A percentile compares a stretch with the other conserved stretches of the same genome.
Conservation (phyloP, 2,113 vertebrate genomes). For the Anolis carolinensis region DNA sequence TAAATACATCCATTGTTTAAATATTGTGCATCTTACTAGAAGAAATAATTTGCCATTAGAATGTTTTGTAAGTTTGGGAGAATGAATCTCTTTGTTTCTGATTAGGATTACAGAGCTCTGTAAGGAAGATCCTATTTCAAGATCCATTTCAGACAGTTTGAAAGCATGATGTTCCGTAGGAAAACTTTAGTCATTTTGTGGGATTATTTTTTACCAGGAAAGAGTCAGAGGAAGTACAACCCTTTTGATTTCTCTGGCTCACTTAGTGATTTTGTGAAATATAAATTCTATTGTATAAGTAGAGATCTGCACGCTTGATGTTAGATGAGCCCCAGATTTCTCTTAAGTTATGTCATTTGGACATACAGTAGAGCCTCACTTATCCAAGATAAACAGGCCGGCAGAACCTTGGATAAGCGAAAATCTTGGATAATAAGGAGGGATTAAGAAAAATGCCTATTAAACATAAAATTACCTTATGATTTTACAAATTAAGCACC, state of each 20-base stretch:
- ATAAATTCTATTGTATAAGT: too few species aligned
- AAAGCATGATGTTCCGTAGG: neutral
- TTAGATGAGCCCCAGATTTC: too few species aligned
- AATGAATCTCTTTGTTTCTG: neutral
- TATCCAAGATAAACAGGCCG: too few species aligned
- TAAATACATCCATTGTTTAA: too few species aligned
- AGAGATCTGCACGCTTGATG: too few species aligned
- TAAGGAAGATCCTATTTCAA: neutral
- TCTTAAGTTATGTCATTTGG: too few species aligned
- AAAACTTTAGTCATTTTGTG: neutral
- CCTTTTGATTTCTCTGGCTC: neutral
- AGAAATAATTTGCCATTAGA: neutral
- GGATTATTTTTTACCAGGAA: neutral
- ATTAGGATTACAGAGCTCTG: neutral
- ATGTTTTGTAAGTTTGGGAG: neutral
- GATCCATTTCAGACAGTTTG: neutral
- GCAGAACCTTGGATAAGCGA: too few species aligned
- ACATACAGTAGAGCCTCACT: too few species aligned
- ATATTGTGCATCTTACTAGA: neutral
- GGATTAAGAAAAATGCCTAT: too few species aligned
- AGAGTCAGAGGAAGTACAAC: neutral
- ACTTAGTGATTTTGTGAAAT: neutral
- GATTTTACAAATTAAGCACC: too few species aligned
- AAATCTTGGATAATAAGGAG: too few species aligned
- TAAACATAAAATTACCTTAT: too few species aligned